Base-by-base conservation (phyloP, 2,888 invertebrate genomes). In the Furcula furcula region DNA sequence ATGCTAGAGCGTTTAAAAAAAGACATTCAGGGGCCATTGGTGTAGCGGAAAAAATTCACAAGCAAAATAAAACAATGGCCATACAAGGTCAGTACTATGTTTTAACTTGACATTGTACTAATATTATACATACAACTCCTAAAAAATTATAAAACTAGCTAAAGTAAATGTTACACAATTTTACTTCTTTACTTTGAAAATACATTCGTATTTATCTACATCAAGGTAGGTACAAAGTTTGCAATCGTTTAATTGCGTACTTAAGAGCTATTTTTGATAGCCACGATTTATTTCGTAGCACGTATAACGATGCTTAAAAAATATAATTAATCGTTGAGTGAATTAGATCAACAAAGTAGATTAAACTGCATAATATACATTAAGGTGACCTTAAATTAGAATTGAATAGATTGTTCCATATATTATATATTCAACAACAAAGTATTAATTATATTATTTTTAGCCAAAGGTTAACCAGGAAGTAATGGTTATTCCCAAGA, bases 21-120 rank as follows among this genome's bases (percentile, higher is more conserved):
- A 20, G 31, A 27, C 9, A n/a, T 36, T 10, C 11, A 7, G n/a
- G 31, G 40, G 25, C 20, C 31, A 18, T 42, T 39, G 29, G 39
- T 29, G 29, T 29, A 42, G 40, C 45, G 44, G 32, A 55, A 51
- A 30, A 50, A 54, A 61, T 64, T 68, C 60, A 55, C 59, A 62
- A 52, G 58, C 45, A 38, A 36, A 51, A n/a, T n/a, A n/a, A 59
- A 66, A 67, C 67, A 67, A 67, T 67, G 54, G 41, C 33, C 28
- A 40, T 37, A 40, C 57, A 54, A 71, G 71, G 68, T 60, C 57
- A 49, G 39, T 33, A 31, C 39, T 31, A 36, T 49, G 55, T 57
- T 62, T 65, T 55, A 68, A 68, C 64, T 69, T 69, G 69, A 71
- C 68, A 69, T 70, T 71, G 70, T 49, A 41, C 53, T 38, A n/a